These are phyloP conservation scores for Cephonodes hylas DNA, from an alignment of 2,888 invertebrate genomes.

Conservation along the genomic window DNA sequence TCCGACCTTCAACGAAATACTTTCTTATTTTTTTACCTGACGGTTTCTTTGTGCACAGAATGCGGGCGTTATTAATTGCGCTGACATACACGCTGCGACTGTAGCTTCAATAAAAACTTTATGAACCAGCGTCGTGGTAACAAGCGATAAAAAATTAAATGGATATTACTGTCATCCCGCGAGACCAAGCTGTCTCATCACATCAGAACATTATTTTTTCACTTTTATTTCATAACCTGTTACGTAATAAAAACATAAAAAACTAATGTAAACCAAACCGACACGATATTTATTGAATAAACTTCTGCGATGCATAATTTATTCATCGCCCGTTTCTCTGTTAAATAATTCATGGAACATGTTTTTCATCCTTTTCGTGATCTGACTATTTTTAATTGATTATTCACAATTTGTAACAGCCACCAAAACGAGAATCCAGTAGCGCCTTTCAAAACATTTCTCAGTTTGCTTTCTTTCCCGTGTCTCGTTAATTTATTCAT, in stretches of 20 bases:
- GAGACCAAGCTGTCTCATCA: not conserved
- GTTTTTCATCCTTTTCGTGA: slow-evolving; percentile 33
- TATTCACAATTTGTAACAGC: slow-evolving; percentile 34
- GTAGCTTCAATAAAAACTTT: slow-evolving; percentile 11
- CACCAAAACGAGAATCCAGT: slow-evolving; percentile 22
- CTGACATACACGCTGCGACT: slow-evolving; percentile 5
- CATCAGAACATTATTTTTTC: slow-evolving; percentile 9
- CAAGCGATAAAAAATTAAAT: not conserved
- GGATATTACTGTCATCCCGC: not conserved
- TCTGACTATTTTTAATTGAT: slow-evolving; percentile 28
- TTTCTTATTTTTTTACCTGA: slow-evolving; percentile 13
- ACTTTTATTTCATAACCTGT: slow-evolving; percentile 6
- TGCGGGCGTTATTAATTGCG: slow-evolving; percentile 14
- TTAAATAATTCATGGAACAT: slow-evolving; percentile 50
- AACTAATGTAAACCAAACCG: not conserved
- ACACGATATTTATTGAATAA: slow-evolving; percentile 11
- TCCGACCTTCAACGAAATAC: slow-evolving; percentile 14
- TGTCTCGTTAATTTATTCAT: not conserved
- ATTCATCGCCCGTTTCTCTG: slow-evolving; percentile 44
- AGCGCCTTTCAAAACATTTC: slow-evolving; percentile 28
- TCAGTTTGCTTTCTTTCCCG: slow-evolving; percentile 32
- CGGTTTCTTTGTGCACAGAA: slow-evolving; percentile 6
- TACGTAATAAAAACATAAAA: slow-evolving; percentile 8
- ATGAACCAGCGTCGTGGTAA: slow-evolving; percentile 7
- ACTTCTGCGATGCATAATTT: slow-evolving; percentile 25